Conservation (phyloP, 92 coral and sea anemone species). For the Metridium senile region DNA sequence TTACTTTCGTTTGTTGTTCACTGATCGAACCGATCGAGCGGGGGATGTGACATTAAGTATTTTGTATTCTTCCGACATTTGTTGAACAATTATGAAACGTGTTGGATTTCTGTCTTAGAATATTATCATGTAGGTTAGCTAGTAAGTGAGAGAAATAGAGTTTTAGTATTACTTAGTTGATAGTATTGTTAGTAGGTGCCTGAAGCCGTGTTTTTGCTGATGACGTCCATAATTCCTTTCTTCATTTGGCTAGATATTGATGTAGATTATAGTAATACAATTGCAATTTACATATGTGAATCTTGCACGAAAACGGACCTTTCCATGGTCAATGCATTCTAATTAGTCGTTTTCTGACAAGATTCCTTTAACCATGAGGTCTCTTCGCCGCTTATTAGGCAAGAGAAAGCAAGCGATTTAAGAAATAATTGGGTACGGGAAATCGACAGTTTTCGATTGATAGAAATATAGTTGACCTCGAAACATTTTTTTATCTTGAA, state of each 20-base stretch:
- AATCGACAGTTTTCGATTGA: background rate
- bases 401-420: background rate
- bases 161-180: background rate
- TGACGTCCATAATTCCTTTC: constrained; percentile 29
- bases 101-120: background rate
- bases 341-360: constrained; percentile 3
- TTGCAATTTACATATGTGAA: constrained; percentile 22
- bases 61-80: constrained; percentile 18
- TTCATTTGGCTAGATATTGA: constrained; percentile 26
- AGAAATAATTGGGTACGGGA: background rate
- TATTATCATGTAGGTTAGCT: background rate
- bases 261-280: constrained; percentile 26
- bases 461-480: background rate
- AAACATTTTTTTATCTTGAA: background rate
- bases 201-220: constrained; percentile 9
- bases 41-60: constrained; percentile 11
- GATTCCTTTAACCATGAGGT: background rate
- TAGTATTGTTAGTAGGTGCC: background rate
- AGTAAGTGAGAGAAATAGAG: background rate
- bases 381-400: background rate
- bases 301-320: background rate
- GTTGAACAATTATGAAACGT: constrained; percentile 24
- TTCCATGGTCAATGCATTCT: background rate
- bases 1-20: constrained; percentile 9
- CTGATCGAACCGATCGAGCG: constrained; percentile 10